Evolutionary conservation across 2,113 vertebrate genomes (phyloP).

Genomic region (Daubentonia madagascariensis): DNA sequence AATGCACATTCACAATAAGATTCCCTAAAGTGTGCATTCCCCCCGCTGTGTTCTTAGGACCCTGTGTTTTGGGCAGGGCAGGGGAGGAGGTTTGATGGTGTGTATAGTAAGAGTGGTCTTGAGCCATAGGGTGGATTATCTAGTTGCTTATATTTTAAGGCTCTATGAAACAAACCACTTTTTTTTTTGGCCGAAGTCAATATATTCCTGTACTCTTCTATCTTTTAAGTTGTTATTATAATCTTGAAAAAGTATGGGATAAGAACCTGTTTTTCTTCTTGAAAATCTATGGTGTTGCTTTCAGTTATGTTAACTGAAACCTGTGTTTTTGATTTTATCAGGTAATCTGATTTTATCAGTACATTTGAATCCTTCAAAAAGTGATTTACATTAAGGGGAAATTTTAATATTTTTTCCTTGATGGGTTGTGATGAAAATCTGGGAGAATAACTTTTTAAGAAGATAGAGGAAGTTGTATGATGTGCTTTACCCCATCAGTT

Average conservation of each 20-base stretch:
- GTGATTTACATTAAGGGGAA: neutral
- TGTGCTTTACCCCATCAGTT: neutral
- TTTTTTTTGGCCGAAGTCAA: neutral
- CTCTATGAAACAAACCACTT: neutral
- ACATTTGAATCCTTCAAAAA: slow-evolving; percentile 33
- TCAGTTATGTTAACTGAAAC: neutral
- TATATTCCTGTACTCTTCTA: neutral
- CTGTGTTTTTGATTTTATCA: neutral
- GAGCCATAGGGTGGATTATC: neutral
- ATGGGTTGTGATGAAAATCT: neutral
- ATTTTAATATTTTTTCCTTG: neutral
- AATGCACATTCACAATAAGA: neutral
- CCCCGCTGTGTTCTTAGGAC: neutral
- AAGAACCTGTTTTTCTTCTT: neutral
- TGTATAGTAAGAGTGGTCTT: neutral
- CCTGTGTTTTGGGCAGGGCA: neutral
- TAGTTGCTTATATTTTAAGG: slow-evolving; percentile 5
- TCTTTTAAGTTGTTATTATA: slow-evolving; percentile 13
- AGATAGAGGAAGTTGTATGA: neutral
- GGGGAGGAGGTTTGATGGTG: neutral
- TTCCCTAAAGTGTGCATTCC: neutral
- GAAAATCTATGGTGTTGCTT: neutral
- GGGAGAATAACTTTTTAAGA: neutral
- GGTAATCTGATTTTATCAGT: neutral
- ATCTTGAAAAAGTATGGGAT: neutral